A percentile compares a stretch with the other conserved stretches of the same genome.
phyloP scores from a whole-genome alignment of 2,797 vertebrate genomes.

The Crenichthys baileyi region DNA sequence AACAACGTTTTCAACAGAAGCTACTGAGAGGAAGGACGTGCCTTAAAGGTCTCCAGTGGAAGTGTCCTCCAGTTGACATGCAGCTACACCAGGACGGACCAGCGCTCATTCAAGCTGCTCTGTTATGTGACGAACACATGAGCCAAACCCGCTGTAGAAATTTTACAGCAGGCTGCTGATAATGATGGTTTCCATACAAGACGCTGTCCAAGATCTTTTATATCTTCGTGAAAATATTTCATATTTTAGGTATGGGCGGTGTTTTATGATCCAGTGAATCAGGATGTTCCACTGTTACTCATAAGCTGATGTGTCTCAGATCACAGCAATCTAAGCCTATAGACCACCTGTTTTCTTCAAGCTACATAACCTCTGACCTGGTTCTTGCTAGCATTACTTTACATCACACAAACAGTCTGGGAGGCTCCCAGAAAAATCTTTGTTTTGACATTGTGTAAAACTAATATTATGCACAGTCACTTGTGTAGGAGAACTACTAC shows the following conservation, averaged over 20 bases:
- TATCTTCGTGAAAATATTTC: constrained; percentile 69
- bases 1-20: constrained; percentile 52
- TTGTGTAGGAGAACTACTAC: constrained; percentile 39
- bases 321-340: constrained; percentile 68
- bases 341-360: constrained; percentile 74
- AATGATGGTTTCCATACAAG: constrained; percentile 51
- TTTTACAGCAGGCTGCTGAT: constrained; percentile 39
- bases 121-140: constrained; percentile 30
- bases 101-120: constrained; percentile 40
- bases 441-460: constrained; percentile 53
- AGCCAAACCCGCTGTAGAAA: constrained; percentile 64
- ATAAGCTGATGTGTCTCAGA: constrained; percentile 54
- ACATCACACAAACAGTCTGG: constrained; percentile 23
- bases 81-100: constrained; percentile 48
- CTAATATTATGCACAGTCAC: constrained; percentile 60
- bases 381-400: constrained; percentile 56
- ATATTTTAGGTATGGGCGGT: constrained; percentile 48
- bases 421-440: constrained; percentile 34
- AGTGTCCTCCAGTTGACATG: constrained; percentile 61
- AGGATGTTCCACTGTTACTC: constrained; percentile 63
- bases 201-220: constrained; percentile 63
- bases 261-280: constrained; percentile 60
- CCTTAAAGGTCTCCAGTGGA: constrained; percentile 79
- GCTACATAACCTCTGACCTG: constrained; percentile 70
- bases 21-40: constrained; percentile 73